Evolutionary conservation across 2,888 invertebrate species (phyloP).

Genomic region (Pyrrhia umbra): DNA sequence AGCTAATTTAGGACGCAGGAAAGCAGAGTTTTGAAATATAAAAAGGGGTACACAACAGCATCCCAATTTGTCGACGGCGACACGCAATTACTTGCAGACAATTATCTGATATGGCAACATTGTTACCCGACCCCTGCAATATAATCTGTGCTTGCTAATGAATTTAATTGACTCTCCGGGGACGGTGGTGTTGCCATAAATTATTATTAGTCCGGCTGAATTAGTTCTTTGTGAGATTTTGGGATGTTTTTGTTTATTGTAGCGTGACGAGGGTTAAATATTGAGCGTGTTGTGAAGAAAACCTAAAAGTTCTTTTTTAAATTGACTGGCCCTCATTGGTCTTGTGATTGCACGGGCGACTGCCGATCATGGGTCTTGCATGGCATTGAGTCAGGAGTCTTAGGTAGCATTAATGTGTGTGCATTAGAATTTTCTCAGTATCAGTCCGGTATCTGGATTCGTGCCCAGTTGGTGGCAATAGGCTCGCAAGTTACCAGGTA

Average conservation of each 20-base stretch:
- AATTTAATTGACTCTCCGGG: slow-evolving; percentile 68
- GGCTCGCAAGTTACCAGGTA: too few species aligned
- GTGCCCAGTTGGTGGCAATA: too few species aligned
- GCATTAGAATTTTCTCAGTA: too few species aligned
- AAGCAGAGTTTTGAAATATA: background rate
- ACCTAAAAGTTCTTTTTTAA: too few species aligned
- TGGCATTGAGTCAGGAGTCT: too few species aligned
- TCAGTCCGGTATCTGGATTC: too few species aligned
- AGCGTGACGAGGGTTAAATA: background rate
- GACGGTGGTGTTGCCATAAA: slow-evolving; percentile 61
- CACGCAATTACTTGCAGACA: slow-evolving; percentile 53
- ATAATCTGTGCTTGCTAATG: slow-evolving; percentile 61
- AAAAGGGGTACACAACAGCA: slow-evolving; percentile 20
- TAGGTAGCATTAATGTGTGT: too few species aligned
- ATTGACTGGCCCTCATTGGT: too few species aligned
- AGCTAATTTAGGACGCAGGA: background rate
- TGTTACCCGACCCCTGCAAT: slow-evolving; percentile 61
- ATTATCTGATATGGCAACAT: slow-evolving; percentile 60
- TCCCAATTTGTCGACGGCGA: slow-evolving; percentile 45
- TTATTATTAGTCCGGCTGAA: slow-evolving; percentile 49
- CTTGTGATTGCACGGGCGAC: too few species aligned
- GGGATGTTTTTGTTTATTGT: slow-evolving; percentile 3
- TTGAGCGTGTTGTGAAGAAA: too few species aligned
- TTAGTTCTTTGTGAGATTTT: slow-evolving; percentile 40
- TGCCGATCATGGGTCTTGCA: too few species aligned